Conservation (phyloP, 2,888 invertebrate genomes). For the Tenodera sinensis region DNA sequence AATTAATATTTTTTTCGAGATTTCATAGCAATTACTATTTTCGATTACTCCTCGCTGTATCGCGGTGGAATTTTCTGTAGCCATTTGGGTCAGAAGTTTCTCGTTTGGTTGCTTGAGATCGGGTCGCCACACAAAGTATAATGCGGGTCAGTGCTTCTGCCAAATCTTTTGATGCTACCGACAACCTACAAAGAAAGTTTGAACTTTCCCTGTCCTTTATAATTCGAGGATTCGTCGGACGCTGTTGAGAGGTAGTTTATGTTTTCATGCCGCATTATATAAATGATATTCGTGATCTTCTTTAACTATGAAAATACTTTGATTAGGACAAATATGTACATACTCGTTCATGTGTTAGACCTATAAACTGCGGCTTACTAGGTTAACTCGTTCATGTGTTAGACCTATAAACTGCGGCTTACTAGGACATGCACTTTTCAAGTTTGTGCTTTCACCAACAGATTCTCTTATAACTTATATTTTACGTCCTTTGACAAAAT, state of each 20-base stretch:
- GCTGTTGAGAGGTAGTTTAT: not conserved
- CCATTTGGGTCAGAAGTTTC: not conserved
- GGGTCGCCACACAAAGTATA: not conserved
- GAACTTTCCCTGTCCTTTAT: not conserved
- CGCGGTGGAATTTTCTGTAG: not conserved
- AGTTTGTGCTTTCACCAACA: too few relatives aligned
- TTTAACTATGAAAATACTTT: too few relatives aligned
- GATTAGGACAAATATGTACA: too few relatives aligned
- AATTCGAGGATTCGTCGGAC: not conserved
- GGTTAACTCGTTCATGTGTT: too few relatives aligned
- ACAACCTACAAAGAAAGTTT: not conserved
- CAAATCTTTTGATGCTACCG: not conserved
- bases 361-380: too few relatives aligned
- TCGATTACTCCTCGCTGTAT: not conserved
- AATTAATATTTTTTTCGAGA: not conserved
- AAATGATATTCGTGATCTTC: too few relatives aligned
- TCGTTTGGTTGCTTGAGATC: not conserved
- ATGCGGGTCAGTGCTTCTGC: not conserved
- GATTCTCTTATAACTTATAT: too few relatives aligned
- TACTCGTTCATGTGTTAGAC: too few relatives aligned
- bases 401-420: too few relatives aligned
- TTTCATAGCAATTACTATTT: not conserved
- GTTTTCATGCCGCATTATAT: too few relatives aligned
- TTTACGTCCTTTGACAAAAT: too few relatives aligned
- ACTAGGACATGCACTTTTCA: too few relatives aligned